Base-by-base conservation (phyloP, 2,113 vertebrate genomes). In the Tragelaphus imberbis region DNA sequence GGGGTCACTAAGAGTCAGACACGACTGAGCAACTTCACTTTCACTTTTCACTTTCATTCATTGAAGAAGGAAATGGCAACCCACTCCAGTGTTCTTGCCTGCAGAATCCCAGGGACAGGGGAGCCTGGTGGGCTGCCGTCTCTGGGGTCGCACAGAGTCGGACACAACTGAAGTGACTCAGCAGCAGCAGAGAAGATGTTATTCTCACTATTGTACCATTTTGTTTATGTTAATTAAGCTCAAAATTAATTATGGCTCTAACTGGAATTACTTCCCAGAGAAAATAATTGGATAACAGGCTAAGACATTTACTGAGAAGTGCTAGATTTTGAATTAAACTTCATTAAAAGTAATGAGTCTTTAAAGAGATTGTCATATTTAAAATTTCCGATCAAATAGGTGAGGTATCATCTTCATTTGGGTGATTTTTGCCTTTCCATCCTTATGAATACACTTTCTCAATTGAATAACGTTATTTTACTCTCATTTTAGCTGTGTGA, bases 181-280 rank as follows among this genome's bases (percentile, higher is more conserved):
- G 44, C 44, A 44, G 44, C 5, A 44, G 44, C 44, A 44, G 6
- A 44, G 25, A 96, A 49, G 71, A 88, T 19, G 16, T 85, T 87
- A 23, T 77, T 90, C n/a, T 17, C 36, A 88, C 15, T 59, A 7
- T 25, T 61, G 19, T 75, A 84, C 12, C 49, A 63, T 75, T 84
- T 94, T 90, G 49, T 47, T 88, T 88, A 58, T n/a, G 36, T 53
- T 88, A 81, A 94, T 92, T 85, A 59, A 92, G 71, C 63, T 82
- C 36, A 84, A 88, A 96, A 95, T 84, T 93, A 97, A 88, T 65
- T 94, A 86, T 79, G 63, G 25, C 15, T 95, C n/a, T 51, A 88
- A 84, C 23, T 82, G 88, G 56, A 94, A 91, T 97, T 81, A 58
- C 5, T 82, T 95, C 23, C 25, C 55, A 94, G 33, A 95, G 47